These are phyloP conservation scores for Trogon melanurus DNA, from an alignment of 2,113 vertebrate genomes.

Conservation along the genomic window DNA sequence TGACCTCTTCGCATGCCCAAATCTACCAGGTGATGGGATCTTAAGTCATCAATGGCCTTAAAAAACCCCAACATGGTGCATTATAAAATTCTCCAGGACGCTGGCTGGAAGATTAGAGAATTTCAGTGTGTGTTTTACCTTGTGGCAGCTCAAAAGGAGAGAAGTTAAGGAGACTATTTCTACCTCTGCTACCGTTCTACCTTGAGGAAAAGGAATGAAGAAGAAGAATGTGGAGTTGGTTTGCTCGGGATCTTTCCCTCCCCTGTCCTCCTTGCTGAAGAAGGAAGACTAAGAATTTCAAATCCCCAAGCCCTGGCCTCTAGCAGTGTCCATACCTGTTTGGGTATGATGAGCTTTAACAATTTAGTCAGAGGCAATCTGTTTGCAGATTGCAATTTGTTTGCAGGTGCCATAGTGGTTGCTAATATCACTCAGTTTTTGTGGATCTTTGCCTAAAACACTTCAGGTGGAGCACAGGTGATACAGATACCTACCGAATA, in stretches of 20 bases:
- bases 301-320: background rate
- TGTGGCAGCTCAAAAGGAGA: background rate
- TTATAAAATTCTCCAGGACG: background rate
- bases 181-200: background rate
- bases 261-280: background rate
- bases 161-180: background rate
- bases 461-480: background rate
- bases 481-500: background rate
- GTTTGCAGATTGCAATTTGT: background rate
- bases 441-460: background rate
- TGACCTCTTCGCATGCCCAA: background rate
- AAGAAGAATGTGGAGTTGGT: background rate
- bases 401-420: accelerated
- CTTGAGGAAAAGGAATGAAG: background rate
- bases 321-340: background rate
- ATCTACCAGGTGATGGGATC: background rate
- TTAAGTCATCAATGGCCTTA: background rate
- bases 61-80: accelerated
- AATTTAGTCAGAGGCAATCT: background rate
- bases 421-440: background rate
- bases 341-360: background rate
- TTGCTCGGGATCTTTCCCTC: background rate
- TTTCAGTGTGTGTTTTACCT: background rate
- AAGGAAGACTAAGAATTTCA: background rate
- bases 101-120: background rate